A percentile compares a stretch with the other conserved stretches of the same genome.
Evolutionary conservation across 1,140 invertebrate species (phyloP).

Genomic region (Nilaparvata lugens): DNA sequence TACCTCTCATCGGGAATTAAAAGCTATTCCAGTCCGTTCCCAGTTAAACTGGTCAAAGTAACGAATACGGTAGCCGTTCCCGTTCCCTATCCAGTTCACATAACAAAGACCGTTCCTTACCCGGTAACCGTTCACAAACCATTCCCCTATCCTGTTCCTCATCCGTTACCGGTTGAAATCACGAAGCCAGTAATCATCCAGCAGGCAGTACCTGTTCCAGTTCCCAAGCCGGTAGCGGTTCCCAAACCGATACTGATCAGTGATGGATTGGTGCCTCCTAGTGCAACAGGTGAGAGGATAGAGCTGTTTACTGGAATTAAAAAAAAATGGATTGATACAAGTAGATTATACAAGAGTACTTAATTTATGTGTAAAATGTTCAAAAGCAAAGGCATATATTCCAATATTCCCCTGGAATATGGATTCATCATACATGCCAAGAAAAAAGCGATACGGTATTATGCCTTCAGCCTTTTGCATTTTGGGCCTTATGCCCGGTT

Average conservation of each 20-base stretch:
- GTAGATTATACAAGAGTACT: no score
- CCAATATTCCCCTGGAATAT: no score
- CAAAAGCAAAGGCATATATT: no score
- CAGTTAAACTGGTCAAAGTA: conserved; percentile 12
- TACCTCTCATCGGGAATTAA: conserved; percentile 5
- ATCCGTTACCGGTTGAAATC: conserved; percentile 10
- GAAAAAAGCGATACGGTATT: no score
- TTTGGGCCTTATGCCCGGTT: no score
- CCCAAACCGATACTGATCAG: not conserved
- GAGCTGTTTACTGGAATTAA: no score
- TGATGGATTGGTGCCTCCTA: not conserved
- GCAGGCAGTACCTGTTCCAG: conserved; percentile 1
- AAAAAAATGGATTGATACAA: no score
- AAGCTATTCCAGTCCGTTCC: not conserved
- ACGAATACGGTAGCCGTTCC: conserved; percentile 16
- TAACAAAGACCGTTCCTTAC: conserved; percentile 3
- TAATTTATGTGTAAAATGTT: no score
- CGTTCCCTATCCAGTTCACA: conserved; percentile 9
- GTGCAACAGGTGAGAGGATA: not conserved
- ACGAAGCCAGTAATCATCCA: conserved; percentile 11
- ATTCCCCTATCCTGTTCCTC: conserved; percentile 12
- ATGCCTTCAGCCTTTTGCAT: no score
- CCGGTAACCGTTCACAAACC: conserved; percentile 14
- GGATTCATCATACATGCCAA: no score
- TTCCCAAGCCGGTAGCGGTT: conserved; percentile 6